phyloP scores from a whole-genome alignment of 2,888 invertebrate genomes.

The Cheilosia impressa region DNA sequence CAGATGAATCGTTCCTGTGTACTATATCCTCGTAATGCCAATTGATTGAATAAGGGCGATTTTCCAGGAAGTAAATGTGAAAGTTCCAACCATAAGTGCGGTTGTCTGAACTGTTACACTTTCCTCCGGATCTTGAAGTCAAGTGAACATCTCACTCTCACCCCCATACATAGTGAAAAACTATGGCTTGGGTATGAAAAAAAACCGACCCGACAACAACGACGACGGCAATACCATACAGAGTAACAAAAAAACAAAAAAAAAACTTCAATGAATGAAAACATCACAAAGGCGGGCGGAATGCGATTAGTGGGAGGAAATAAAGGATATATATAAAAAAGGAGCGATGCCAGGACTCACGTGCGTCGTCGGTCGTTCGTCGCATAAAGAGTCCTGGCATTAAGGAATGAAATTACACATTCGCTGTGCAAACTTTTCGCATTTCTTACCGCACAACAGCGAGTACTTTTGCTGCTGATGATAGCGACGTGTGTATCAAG shows the following conservation, averaged over 20 bases:
- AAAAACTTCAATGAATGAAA: constrained; percentile 58
- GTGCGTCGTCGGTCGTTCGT: constrained; percentile 59
- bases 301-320: constrained; percentile 73
- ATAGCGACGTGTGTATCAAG: constrained; percentile 51
- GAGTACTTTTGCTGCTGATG: constrained; percentile 55
- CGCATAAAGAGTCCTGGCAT: constrained; percentile 50
- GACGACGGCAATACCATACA: constrained; percentile 17
- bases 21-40: constrained; percentile 65
- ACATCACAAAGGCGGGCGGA: constrained; percentile 75
- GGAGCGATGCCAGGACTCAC: constrained; percentile 58
- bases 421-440: constrained; percentile 75
- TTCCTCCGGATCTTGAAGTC: constrained; percentile 73
- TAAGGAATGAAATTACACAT: constrained; percentile 70
- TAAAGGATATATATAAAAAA: constrained; percentile 38
- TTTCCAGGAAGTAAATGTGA: constrained; percentile 73
- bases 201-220: constrained; percentile 28
- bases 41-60: constrained; percentile 74
- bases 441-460: constrained; percentile 75
- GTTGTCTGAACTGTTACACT: constrained; percentile 74
- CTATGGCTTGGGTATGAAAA: constrained; percentile 15
- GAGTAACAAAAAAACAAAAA: constrained; percentile 16
- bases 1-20: constrained; percentile 39
- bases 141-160: constrained; percentile 65
- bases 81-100: constrained; percentile 72
- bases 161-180: not conserved